Evolutionary conservation across 2,113 vertebrate species (phyloP).

Genomic region (Takifugu bimaculatus): DNA sequence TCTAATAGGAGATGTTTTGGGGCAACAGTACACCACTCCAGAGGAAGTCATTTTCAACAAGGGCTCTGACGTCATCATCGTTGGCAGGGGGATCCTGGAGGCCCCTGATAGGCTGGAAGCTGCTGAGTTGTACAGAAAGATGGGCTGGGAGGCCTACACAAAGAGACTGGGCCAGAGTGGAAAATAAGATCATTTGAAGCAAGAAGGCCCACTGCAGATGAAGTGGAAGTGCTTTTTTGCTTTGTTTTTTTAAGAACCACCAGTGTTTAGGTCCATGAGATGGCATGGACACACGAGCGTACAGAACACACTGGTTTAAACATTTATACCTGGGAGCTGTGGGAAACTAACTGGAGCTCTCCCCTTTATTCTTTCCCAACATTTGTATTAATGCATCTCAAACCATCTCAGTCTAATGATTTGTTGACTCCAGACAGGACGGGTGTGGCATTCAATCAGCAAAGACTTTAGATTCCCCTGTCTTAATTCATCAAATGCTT

Average conservation of each 20-base stretch:
- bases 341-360: neutral
- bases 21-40: constrained; percentile 88
- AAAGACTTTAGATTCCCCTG: no score
- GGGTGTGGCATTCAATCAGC: no score
- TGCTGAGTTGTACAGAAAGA: constrained; percentile 83
- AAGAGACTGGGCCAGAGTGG: constrained; percentile 60
- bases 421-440: no score
- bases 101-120: constrained; percentile 73
- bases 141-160: constrained; percentile 87
- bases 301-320: neutral
- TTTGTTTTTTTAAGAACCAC: neutral
- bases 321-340: neutral
- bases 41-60: constrained; percentile 81
- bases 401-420: no score
- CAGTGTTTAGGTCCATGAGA: no score
- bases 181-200: constrained; percentile 8
- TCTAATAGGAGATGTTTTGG: constrained; percentile 82
- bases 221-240: neutral
- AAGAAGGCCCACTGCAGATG: neutral
- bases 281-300: no score
- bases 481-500: no score
- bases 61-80: constrained; percentile 91
- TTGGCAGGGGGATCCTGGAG: constrained; percentile 87
- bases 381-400: no score
- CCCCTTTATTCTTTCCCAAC: no score